phyloP scores from a whole-genome alignment of 2,888 invertebrate species.

The Erebia epiphron region DNA sequence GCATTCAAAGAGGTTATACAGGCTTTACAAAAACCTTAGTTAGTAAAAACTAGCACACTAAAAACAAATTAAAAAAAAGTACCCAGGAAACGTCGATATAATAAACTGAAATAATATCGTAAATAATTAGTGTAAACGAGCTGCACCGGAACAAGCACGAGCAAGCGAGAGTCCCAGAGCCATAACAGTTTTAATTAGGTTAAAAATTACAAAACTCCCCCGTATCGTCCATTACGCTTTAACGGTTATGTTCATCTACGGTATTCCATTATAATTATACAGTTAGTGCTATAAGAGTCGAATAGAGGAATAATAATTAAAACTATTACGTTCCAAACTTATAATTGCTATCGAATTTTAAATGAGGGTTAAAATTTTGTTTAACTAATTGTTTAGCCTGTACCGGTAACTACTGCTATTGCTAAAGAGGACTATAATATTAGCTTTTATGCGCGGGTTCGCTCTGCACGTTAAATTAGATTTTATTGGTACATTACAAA shows the following conservation, averaged over 20 bases:
- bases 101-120: no score
- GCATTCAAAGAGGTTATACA: no score
- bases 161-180: slow-evolving; percentile 51
- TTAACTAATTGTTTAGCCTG: neutral
- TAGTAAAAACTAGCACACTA: no score
- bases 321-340: neutral
- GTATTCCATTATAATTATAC: slow-evolving; percentile 37
- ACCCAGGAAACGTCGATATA: no score
- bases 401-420: neutral
- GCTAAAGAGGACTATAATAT: no score
- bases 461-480: no score
- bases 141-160: slow-evolving; percentile 51
- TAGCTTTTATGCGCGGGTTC: no score
- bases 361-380: neutral
- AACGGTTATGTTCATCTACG: slow-evolving; percentile 60
- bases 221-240: slow-evolving; percentile 61
- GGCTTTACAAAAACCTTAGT: no score
- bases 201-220: slow-evolving; percentile 62
- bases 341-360: neutral
- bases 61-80: no score
- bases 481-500: no score
- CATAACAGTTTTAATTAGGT: slow-evolving; percentile 71
- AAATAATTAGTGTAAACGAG: slow-evolving; percentile 21
- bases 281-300: slow-evolving; percentile 18
- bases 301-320: slow-evolving; percentile 12